Percentiles rank a stretch among this genome's conserved stretches.
Conservation (phyloP, 1,140 invertebrate genomes). For the Araneus ventricosus region DNA sequence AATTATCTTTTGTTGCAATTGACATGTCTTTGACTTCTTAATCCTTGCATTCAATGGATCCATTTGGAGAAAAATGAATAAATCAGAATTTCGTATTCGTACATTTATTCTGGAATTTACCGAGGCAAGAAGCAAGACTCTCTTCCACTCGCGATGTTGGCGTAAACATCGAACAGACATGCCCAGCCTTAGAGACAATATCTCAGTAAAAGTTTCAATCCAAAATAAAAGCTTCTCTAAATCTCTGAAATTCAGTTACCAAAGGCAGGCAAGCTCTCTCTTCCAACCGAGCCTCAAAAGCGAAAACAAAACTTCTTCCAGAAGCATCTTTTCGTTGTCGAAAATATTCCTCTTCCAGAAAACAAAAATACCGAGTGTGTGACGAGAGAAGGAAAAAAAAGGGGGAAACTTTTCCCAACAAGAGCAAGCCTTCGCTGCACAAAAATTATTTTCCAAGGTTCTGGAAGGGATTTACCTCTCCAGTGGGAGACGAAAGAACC, state of each 20-base stretch:
- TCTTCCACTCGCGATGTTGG: background rate
- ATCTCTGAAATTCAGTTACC: background rate
- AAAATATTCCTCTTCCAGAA: background rate
- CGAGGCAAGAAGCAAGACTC: too few relatives aligned
- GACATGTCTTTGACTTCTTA: background rate
- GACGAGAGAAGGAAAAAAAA: background rate
- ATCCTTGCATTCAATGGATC: too few relatives aligned
- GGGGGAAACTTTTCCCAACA: background rate
- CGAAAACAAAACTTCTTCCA: background rate
- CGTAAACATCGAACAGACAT: background rate
- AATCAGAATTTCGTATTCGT: too few relatives aligned
- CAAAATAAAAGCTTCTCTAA: background rate
- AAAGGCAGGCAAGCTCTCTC: background rate
- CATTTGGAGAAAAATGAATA: too few relatives aligned
- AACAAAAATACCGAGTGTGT: background rate
- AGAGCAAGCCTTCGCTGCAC: background rate
- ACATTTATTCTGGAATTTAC: background rate
- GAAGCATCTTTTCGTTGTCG: background rate
- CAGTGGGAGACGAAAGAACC: background rate
- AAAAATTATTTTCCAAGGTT: conserved; percentile 29
- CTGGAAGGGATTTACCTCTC: conserved; percentile 17
- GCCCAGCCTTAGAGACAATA: background rate
- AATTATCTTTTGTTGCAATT: background rate
- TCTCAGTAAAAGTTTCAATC: background rate
- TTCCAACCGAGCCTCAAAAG: background rate